Evolutionary conservation across 2,888 invertebrate genomes (phyloP), one percentile per base, ranked within the genome.

Genomic region (Agonum fuliginosum): DNA sequence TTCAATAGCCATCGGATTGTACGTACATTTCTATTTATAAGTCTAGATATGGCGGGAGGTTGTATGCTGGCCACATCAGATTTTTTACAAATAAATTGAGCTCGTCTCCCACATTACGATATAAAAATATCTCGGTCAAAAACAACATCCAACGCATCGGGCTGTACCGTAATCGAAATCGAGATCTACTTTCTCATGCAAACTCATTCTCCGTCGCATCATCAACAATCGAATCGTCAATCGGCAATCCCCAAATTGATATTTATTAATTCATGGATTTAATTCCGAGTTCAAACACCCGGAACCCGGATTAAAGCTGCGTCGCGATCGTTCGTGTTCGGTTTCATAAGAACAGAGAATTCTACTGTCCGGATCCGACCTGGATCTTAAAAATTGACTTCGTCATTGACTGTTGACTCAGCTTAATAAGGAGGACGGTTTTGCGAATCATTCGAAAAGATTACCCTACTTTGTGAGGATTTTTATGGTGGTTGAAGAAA

Each of bases 161-260:
- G 3, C 48, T 20, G 58, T 62, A 62, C 58, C 58, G 58, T 62
- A 62, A 62, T 62, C 27, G 30, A 62, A 62, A 62, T 62, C 27
- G 30, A 62, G 30, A 62, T 62, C 58, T 62, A 62, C 58, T 62
- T 62, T 62, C 58, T 17, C 58, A 62, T 62, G 58, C 46, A 12
- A 6, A 30, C 12, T 62, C 27, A 62, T 30, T 24, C 51, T 0
- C 58, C 17, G 54, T 12, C 54, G 27, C 48, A 19, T 20, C 48
- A 20, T 54, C 24, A 24, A n/a, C 54, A 54, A 54, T 27, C 24
- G n/a, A n/a, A n/a, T n/a, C n/a, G n/a, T n/a, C n/a, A n/a, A n/a
- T n/a, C n/a, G n/a, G n/a, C n/a, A n/a, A n/a, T n/a, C 22, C 22
- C 24, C 24, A 22, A 12, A 24, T 37, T 37, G 8, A 37, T 37